Percentiles rank a stretch among this genome's conserved stretches.
phyloP scores from a whole-genome alignment of 2,797 vertebrate genomes.

The Otus scops region DNA sequence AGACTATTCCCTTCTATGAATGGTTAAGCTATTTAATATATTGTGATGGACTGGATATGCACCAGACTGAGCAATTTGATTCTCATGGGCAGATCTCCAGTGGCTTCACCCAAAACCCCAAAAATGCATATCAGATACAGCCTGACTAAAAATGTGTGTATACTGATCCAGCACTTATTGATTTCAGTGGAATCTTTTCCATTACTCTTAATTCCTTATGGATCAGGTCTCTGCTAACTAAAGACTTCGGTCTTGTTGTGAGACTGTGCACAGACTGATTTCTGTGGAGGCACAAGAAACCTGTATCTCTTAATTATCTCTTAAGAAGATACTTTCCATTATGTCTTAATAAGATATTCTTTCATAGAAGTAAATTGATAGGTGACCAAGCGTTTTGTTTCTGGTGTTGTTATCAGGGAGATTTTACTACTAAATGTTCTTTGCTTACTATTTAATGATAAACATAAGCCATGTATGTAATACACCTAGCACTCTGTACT shows the following conservation, averaged over 20 bases:
- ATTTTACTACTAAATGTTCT: neutral
- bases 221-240: neutral
- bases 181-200: neutral
- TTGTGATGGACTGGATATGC: neutral
- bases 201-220: neutral
- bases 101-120: neutral
- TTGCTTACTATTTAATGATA: neutral
- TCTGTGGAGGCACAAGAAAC: neutral
- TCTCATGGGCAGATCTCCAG: neutral
- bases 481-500: neutral
- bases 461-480: neutral
- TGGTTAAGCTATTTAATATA: conserved; percentile 13
- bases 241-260: neutral
- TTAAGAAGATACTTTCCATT: neutral
- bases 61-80: neutral
- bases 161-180: neutral
- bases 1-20: conserved; percentile 13
- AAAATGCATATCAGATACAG: neutral
- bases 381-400: neutral
- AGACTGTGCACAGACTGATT: neutral
- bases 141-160: neutral
- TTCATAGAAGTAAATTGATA: neutral
- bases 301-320: neutral
- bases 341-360: neutral
- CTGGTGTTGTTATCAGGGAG: neutral